Conservation (phyloP, 2,888 invertebrate genomes). For the Chydorus sphaericus region DNA sequence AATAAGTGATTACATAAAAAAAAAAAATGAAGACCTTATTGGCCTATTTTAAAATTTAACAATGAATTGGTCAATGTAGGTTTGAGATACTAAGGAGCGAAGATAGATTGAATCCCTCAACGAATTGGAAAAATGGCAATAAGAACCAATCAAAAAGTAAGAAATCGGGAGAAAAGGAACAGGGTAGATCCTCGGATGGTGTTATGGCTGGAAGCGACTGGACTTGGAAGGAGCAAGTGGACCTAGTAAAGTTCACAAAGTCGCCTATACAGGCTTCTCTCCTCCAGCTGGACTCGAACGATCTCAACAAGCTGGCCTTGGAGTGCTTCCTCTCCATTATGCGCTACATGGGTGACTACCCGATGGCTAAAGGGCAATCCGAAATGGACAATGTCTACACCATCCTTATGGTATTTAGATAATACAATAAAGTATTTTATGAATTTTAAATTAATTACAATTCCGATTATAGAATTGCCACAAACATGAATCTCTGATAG, state of each 20-base stretch:
- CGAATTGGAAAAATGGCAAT: slow-evolving; percentile 12
- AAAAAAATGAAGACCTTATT: slow-evolving; percentile 3
- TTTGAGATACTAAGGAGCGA: slow-evolving; percentile 60
- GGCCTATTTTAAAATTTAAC: not conserved
- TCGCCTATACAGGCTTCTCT: slow-evolving; percentile 72
- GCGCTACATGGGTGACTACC: slow-evolving; percentile 89
- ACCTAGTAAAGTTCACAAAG: slow-evolving; percentile 87
- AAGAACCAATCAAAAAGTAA: slow-evolving; percentile 36
- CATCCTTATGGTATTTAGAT: slow-evolving; percentile 65
- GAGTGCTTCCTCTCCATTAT: slow-evolving; percentile 89
- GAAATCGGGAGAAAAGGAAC: slow-evolving; percentile 32
- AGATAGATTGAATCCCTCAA: slow-evolving; percentile 32
- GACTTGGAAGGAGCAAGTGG: slow-evolving; percentile 94
- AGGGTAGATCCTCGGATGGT: slow-evolving; percentile 20
- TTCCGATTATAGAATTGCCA: slow-evolving; percentile 63
- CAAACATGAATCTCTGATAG: slow-evolving; percentile 72
- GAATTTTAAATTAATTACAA: not conserved
- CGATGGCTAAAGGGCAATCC: slow-evolving; percentile 48
- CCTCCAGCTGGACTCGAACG: slow-evolving; percentile 60
- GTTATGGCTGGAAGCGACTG: slow-evolving; percentile 42
- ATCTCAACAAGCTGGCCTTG: slow-evolving; percentile 67
- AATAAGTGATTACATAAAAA: slow-evolving; percentile 51
- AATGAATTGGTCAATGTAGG: slow-evolving; percentile 34
- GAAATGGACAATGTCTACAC: slow-evolving; percentile 96
- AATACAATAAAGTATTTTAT: not conserved